Evolutionary conservation across 1,140 invertebrate genomes (phyloP).

Genomic region (Drosophila sturtevanti): DNA sequence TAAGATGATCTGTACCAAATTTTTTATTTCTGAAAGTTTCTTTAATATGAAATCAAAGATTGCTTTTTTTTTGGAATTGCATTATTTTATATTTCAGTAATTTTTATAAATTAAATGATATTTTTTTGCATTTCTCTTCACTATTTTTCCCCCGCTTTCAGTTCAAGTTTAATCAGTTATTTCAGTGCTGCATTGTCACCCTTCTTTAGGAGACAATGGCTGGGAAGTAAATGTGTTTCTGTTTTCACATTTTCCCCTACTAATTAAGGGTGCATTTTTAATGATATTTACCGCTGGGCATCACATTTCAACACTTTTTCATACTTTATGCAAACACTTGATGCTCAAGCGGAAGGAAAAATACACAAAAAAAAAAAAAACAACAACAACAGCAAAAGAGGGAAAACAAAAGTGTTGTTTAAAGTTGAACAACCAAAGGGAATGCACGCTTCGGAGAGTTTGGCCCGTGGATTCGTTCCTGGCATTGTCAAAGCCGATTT

Average conservation of each 20-base stretch:
- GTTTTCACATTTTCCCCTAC: not conserved
- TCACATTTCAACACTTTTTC: conserved; percentile 30
- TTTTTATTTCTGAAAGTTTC: too few species aligned
- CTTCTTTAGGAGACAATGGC: not conserved
- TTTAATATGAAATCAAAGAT: not conserved
- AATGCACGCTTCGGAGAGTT: conserved; percentile 32
- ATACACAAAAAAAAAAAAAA: conserved; percentile 11
- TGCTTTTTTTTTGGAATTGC: not conserved
- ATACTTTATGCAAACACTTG: conserved; percentile 1
- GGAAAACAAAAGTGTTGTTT: conserved; percentile 35
- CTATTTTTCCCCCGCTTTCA: not conserved
- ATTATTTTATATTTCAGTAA: not conserved
- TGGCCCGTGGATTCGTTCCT: conserved; percentile 5
- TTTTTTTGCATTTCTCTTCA: not conserved
- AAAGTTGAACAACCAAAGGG: conserved; percentile 53
- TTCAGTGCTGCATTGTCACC: not conserved
- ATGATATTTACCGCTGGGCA: conserved; percentile 29
- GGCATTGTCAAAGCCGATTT: conserved; percentile 36
- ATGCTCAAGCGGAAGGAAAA: conserved; percentile 6
- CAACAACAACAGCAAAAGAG: not conserved
- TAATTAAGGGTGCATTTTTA: conserved; percentile 40
- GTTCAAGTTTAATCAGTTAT: not conserved
- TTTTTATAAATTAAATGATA: not conserved
- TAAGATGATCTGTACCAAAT: too few species aligned
- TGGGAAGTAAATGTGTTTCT: not conserved